These are phyloP conservation scores for Galaxea fascicularis DNA, from an alignment of 92 coral and sea anemone species.

Conservation along the genomic window DNA sequence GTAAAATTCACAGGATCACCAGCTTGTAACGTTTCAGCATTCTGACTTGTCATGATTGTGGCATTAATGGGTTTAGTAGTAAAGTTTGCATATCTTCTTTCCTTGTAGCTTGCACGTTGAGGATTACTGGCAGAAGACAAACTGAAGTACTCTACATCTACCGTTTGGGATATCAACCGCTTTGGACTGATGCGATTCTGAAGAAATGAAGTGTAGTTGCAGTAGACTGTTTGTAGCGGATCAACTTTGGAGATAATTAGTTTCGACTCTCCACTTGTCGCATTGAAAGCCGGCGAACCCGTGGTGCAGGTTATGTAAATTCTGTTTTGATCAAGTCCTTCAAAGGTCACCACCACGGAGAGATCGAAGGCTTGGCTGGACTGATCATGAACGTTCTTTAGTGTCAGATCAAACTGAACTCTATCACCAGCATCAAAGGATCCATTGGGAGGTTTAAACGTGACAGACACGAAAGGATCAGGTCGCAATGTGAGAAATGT, in stretches of 20 bases:
- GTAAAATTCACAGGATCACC: constrained; percentile 77
- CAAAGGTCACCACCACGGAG: constrained; percentile 54
- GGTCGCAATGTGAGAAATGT: constrained; percentile 83
- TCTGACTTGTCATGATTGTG: constrained; percentile 57
- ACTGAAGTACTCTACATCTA: constrained; percentile 56
- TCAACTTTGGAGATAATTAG: constrained; percentile 34
- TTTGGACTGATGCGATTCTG: constrained; percentile 65
- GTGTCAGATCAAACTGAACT: constrained; percentile 67
- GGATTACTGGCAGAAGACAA: constrained; percentile 2
- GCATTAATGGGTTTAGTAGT: constrained; percentile 63
- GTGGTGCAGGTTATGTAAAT: constrained; percentile 48
- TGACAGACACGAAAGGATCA: constrained; percentile 66
- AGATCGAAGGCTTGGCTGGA: constrained; percentile 71
- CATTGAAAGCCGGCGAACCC: constrained; percentile 50
- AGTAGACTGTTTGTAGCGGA: constrained; percentile 42
- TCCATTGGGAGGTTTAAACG: constrained; percentile 53
- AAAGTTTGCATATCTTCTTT: constrained; percentile 40
- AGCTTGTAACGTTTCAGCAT: constrained; percentile 67
- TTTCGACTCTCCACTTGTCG: constrained; percentile 7
- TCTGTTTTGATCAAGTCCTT: constrained; percentile 43
- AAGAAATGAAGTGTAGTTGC: constrained; percentile 65
- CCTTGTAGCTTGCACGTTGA: constrained; percentile 55
- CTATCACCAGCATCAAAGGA: constrained; percentile 87
- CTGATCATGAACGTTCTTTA: constrained; percentile 58
- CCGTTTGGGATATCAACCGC: constrained; percentile 56